Percentiles rank a stretch among this genome's conserved stretches.
Conservation (phyloP, 2,888 invertebrate species). For the Drosophila emarginata region DNA sequence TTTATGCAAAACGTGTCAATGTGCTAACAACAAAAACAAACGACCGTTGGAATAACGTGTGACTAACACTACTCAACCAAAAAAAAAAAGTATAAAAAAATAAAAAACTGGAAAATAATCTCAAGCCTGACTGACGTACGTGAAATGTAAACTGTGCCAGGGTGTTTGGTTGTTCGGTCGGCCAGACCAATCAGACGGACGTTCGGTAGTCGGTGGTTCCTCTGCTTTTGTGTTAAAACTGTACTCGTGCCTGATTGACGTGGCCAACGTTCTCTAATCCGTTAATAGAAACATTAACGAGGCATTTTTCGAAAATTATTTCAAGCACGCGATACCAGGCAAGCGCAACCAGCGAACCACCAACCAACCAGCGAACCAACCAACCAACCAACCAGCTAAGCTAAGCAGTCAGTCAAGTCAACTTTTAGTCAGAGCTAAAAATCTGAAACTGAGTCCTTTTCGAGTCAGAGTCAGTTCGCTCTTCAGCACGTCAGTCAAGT, state of each 20-base stretch:
- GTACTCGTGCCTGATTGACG: slow-evolving; percentile 54
- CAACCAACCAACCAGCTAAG: background rate
- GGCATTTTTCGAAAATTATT: slow-evolving; percentile 77
- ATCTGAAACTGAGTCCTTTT: background rate
- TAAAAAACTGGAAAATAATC: slow-evolving; percentile 11
- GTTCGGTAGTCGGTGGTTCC: background rate
- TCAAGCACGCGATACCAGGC: slow-evolving; percentile 72
- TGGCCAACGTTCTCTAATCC: slow-evolving; percentile 71
- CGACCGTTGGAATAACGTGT: slow-evolving; percentile 39
- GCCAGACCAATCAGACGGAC: too few species aligned
- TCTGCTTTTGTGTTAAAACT: background rate
- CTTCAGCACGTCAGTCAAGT: slow-evolving; percentile 73
- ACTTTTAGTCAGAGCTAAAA: slow-evolving; percentile 21
- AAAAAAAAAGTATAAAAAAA: slow-evolving; percentile 39
- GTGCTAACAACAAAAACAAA: slow-evolving; percentile 73
- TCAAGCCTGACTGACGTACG: slow-evolving; percentile 27
- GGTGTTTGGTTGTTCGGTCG: slow-evolving; percentile 9
- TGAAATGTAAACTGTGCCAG: slow-evolving; percentile 47
- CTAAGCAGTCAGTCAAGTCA: slow-evolving; percentile 11
- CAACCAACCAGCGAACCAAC: too few species aligned
- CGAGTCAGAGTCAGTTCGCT: slow-evolving; percentile 54
- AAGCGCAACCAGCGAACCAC: slow-evolving; percentile 2
- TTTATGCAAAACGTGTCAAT: slow-evolving; percentile 80
- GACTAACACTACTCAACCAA: slow-evolving; percentile 46
- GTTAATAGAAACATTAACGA: slow-evolving; percentile 81